Evolutionary conservation across 2,113 vertebrate genomes (phyloP), one percentile per base, ranked within the genome.

Genomic region (Miniopterus natalensis): DNA sequence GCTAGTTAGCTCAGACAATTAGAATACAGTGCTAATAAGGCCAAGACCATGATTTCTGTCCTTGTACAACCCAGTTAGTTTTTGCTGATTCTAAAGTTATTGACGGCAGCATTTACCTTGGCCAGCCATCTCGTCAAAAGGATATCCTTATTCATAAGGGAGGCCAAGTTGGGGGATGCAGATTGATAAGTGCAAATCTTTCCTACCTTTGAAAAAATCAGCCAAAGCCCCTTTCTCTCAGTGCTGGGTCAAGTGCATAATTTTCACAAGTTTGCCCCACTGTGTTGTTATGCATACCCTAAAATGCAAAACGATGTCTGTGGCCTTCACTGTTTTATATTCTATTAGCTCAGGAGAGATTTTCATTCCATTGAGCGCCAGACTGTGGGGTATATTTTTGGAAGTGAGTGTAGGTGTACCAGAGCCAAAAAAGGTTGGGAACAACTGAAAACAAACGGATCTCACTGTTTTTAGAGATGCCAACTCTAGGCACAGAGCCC

Each of bases 401-500:
- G 94, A 97, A 97, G 84, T 95, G 94, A 96, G 96, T 97, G 96
- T 97, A 97, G 96, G 96, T 97, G 96, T 97, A 95, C 96, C 86
- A 88, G 89, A 97, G 96, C 96, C 96, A 97, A 97, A 97, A 96
- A 96, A 97, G 93, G 96, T 95, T 96, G 92, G 88, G 96, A 97
- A 97, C 96, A 96, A 97, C 97, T 97, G 78, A 96, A 97, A 95
- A 96, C 96, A 97, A 97, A 97, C 96, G 95, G 93, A 97, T 97
- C 89, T 97, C 95, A 97, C 97, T 97, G 91, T 97, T 97, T 93
- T 94, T 96, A 96, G 96, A 96, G 95, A 93, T 96, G 96, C 96
- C 96, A 96, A 74, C 95, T 96, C 85, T 86, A 97, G 92, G 95
- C 96, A 71, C 47, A 63, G 93, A 91, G 96, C 96, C 85, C 89